Percentiles rank a stretch among this genome's conserved stretches.
Conservation (phyloP, 1,140 invertebrate genomes). For the Agrilus planipennis region DNA sequence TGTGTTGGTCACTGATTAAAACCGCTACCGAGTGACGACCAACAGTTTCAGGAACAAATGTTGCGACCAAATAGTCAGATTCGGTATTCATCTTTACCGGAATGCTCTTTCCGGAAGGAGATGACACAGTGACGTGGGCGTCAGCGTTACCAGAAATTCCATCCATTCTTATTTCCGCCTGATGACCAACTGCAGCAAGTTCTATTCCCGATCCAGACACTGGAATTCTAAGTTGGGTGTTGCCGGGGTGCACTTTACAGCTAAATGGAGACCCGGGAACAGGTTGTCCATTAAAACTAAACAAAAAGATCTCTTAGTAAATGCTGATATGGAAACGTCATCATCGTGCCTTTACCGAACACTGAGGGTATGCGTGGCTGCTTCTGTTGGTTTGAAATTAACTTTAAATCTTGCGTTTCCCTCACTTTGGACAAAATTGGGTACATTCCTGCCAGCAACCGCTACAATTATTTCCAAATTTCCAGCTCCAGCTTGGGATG, state of each 20-base stretch:
- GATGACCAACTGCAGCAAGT: slow-evolving; percentile 42
- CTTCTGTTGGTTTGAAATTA: slow-evolving; percentile 92
- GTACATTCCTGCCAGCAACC: slow-evolving; percentile 94
- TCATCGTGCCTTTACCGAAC: slow-evolving; percentile 38
- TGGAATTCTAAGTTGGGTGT: slow-evolving; percentile 35
- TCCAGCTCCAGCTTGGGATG: slow-evolving; percentile 66
- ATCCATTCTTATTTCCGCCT: slow-evolving; percentile 42
- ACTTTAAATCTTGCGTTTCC: slow-evolving; percentile 93
- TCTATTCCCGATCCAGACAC: slow-evolving; percentile 46
- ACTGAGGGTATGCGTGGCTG: slow-evolving; percentile 74
- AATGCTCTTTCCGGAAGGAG: slow-evolving; percentile 64
- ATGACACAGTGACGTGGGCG: slow-evolving; percentile 59
- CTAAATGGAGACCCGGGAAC: slow-evolving; percentile 88
- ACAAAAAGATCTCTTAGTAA: slow-evolving; percentile 20
- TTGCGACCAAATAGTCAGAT: slow-evolving; percentile 54
- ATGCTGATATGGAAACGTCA: slow-evolving; percentile 4
- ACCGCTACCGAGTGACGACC: slow-evolving; percentile 76
- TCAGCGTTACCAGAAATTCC: slow-evolving; percentile 42
- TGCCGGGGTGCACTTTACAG: slow-evolving; percentile 54
- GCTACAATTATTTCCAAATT: slow-evolving; percentile 97
- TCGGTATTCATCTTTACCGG: slow-evolving; percentile 46
- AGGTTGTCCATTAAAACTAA: slow-evolving; percentile 87
- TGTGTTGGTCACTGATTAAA: slow-evolving; percentile 65
- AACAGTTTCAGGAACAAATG: slow-evolving; percentile 72
- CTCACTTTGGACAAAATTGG: slow-evolving; percentile 96